Conservation (phyloP, 2,797 vertebrate species). For the Poecile montanus region DNA sequence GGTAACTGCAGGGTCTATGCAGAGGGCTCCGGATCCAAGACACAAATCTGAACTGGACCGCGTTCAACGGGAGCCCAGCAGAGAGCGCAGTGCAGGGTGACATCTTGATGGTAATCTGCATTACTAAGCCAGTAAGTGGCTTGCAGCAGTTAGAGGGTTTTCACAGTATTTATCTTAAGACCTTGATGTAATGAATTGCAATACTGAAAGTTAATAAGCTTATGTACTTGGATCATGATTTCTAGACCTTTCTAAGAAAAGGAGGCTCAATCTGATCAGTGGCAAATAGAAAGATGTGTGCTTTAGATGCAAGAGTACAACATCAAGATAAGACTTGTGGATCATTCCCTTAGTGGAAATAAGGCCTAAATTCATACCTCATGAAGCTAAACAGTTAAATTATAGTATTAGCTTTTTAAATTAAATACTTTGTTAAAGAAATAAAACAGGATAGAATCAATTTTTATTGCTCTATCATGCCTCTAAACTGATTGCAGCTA, state of each 20-base stretch:
- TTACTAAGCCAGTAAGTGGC: slow-evolving; percentile 30
- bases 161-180: slow-evolving; percentile 44
- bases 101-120: slow-evolving; percentile 18
- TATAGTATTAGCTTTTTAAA: slow-evolving; percentile 34
- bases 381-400: slow-evolving; percentile 29
- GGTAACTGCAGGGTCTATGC: accelerated
- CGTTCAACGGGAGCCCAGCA: accelerated
- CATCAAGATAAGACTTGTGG: not conserved
- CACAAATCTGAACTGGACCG: not conserved
- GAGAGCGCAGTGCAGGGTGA: accelerated
- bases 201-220: slow-evolving; percentile 48
- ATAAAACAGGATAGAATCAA: slow-evolving; percentile 62
- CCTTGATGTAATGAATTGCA: slow-evolving; percentile 46
- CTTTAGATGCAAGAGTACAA: not conserved
- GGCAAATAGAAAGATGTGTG: not conserved
- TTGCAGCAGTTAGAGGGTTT: slow-evolving; percentile 53
- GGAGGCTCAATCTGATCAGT: not conserved
- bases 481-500: slow-evolving; percentile 51
- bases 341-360: not conserved
- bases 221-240: not conserved
- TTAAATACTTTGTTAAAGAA: slow-evolving; percentile 49
- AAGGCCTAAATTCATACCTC: not conserved
- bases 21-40: not conserved
- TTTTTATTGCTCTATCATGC: slow-evolving; percentile 71
- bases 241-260: slow-evolving; percentile 38